Base-by-base conservation (phyloP, 2,888 invertebrate species). In the Alviniconcha strummeri region DNA sequence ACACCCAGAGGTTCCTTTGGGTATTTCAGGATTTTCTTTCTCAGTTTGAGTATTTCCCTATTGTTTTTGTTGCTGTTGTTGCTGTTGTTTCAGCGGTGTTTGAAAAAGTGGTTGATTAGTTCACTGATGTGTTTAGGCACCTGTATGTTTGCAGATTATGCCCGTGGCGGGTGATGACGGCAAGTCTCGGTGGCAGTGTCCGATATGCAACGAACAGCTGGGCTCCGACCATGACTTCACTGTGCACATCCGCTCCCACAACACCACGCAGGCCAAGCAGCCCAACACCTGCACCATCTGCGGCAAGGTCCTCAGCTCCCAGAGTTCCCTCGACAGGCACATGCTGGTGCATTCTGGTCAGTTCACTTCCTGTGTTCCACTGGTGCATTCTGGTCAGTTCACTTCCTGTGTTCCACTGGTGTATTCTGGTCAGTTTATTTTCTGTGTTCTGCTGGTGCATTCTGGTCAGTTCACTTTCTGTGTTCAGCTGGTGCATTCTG, bases 241-340 rank as follows among this genome's bases (percentile, higher is more conserved):
- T 57, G 94, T 95, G 86, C 96, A 96, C 93, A 96, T 96, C 85
- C 95, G 96, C 15, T 92, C 92, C 54, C 94, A 94, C 87, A 93
- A 94, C 87, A 86, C 86, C 15, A 86, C 90, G 54, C 87, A 86
- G 54, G 78, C 88, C 52, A 82, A 85, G 5, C 87, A 89, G 71
- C 87, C 91, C 80, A 93, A 95, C 92, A 94, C 95, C 64, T 96
- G 96, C 92, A 95, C 95, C 74, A 95, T 96, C 86, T 96, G 96
- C 93, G 94, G 94, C 87, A 96, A 97, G 94, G 92, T 95, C 81
- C 94, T 97, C 57, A 96, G 96, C 90, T 97, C 97, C 8, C 96
- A 96, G 89, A 96, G 96, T 87, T 97, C 96, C 77, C 94, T 97
- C 89, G 97, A 97, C 92, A 95, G 97, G 57, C 97, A 97, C 94